A percentile compares a stretch with the other conserved stretches of the same genome.
Evolutionary conservation across 1,140 invertebrate genomes (phyloP).

Genomic region (Amyelois transitella): DNA sequence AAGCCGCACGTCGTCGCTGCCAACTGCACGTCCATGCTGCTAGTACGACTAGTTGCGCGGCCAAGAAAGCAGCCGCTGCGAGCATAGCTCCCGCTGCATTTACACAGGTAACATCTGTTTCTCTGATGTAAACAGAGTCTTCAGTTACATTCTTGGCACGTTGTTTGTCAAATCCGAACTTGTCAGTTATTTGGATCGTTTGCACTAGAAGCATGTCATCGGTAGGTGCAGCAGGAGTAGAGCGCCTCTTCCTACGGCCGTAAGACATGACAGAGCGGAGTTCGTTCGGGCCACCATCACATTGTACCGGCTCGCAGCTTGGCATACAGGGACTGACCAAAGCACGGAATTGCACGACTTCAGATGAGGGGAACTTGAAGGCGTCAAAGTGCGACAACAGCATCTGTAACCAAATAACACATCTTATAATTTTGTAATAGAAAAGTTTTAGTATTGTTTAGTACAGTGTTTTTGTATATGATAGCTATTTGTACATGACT

Average conservation of each 20-base stretch:
- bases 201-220: slow-evolving; percentile 92
- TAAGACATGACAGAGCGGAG: slow-evolving; percentile 87
- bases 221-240: slow-evolving; percentile 73
- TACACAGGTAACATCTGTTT: slow-evolving; percentile 78
- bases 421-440: too few species aligned
- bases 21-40: slow-evolving; percentile 89
- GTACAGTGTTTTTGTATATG: too few species aligned
- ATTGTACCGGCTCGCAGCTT: slow-evolving; percentile 91
- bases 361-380: slow-evolving; percentile 96
- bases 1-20: slow-evolving; percentile 82
- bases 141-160: slow-evolving; percentile 65
- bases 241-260: slow-evolving; percentile 82
- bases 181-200: slow-evolving; percentile 94
- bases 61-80: slow-evolving; percentile 87
- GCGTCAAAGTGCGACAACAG: slow-evolving; percentile 95
- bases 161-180: slow-evolving; percentile 87
- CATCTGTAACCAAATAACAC: slow-evolving; percentile 77
- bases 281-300: slow-evolving; percentile 87
- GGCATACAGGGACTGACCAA: slow-evolving; percentile 95
- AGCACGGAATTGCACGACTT: slow-evolving; percentile 95
- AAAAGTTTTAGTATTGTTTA: too few species aligned
- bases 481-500: too few species aligned
- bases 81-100: slow-evolving; percentile 86
- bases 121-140: slow-evolving; percentile 77
- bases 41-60: slow-evolving; percentile 87